Conservation (phyloP, 2,888 invertebrate genomes). For the Drosophila robusta region DNA sequence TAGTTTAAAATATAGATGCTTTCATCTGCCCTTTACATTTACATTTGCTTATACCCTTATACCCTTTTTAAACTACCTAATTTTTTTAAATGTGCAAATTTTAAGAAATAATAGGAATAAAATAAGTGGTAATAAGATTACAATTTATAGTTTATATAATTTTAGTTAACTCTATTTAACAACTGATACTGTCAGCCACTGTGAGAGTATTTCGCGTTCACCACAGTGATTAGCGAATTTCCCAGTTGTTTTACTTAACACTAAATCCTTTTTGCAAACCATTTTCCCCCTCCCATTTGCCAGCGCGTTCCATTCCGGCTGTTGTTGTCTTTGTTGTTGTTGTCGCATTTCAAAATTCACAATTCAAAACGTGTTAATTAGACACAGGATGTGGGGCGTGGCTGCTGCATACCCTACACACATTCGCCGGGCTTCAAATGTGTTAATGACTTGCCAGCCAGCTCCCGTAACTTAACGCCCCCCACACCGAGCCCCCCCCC, state of each 20-base stretch:
- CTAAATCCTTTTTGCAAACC: conserved; percentile 72
- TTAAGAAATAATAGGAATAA: too few species aligned
- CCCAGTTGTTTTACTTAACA: conserved; percentile 61
- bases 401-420: conserved; percentile 7
- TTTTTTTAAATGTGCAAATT: too few species aligned
- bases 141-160: too few species aligned
- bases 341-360: conserved; percentile 77
- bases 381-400: conserved; percentile 62
- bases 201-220: conserved; percentile 46
- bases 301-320: neutral
- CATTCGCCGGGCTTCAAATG: conserved; percentile 57
- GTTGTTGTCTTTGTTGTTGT: conserved; percentile 31
- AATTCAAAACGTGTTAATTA: conserved; percentile 81
- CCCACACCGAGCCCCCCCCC: neutral
- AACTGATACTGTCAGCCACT: too few species aligned
- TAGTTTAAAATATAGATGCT: too few species aligned
- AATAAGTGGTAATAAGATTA: too few species aligned
- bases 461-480: conserved; percentile 23
- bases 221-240: conserved; percentile 6
- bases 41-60: too few species aligned
- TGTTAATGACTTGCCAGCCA: conserved; percentile 73
- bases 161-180: neutral
- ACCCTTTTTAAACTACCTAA: too few species aligned
- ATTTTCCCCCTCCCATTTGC: conserved; percentile 37
- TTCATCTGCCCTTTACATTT: too few species aligned